These are phyloP conservation scores for Acanthurus tractus DNA, from an alignment of 2,797 vertebrate genomes.

Conservation along the genomic window DNA sequence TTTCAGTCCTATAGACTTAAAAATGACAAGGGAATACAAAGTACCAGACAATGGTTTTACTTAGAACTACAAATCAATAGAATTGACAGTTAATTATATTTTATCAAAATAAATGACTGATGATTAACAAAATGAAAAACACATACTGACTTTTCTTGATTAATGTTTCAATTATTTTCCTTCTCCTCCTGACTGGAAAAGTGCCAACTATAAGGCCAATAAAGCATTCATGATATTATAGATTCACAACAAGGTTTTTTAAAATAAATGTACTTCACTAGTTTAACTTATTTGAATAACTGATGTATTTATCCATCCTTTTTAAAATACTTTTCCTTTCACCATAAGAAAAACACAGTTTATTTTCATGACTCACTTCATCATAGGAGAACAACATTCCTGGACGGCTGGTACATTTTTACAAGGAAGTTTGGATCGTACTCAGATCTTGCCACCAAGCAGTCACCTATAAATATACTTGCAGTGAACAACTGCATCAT, in stretches of 20 bases:
- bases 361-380: neutral
- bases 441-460: neutral
- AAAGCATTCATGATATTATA: neutral
- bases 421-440: constrained; percentile 15
- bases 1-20: no score
- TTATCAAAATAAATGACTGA: neutral
- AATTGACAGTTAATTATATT: neutral
- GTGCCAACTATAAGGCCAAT: neutral
- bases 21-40: no score
- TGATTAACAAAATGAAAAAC: no score
- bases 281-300: neutral
- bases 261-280: neutral
- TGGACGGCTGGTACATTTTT: constrained; percentile 5
- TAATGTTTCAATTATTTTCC: neutral
- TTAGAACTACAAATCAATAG: neutral
- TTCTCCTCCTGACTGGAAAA: neutral
- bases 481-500: neutral
- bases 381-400: neutral
- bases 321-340: neutral
- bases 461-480: neutral
- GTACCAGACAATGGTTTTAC: neutral
- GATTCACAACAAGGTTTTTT: neutral
- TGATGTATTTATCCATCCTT: neutral
- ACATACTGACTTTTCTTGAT: neutral
- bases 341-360: neutral